Conservation (phyloP, 2,888 invertebrate species). For the Caenorhabditis sulstoni region DNA sequence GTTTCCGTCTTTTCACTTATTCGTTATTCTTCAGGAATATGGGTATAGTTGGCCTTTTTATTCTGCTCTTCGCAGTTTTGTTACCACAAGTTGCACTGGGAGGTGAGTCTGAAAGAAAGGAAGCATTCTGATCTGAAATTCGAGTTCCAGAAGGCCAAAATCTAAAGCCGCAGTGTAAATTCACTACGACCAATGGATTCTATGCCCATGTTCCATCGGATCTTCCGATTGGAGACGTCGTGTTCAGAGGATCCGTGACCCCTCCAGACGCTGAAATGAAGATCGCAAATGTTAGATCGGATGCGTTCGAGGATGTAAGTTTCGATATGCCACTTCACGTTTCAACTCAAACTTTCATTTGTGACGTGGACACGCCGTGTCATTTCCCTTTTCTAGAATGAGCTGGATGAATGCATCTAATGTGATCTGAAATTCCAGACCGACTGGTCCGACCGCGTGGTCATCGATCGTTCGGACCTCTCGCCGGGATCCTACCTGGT, state of each 20-base stretch:
- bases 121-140: background rate
- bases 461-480: constrained; percentile 30
- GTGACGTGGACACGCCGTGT: too few species aligned
- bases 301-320: constrained; percentile 61
- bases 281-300: constrained; percentile 72
- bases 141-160: background rate
- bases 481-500: constrained; percentile 39
- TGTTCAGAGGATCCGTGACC: constrained; percentile 73
- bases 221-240: constrained; percentile 61
- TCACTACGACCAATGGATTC: constrained; percentile 46
- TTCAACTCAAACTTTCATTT: too few species aligned
- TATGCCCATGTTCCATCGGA: constrained; percentile 50
- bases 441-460: constrained; percentile 54
- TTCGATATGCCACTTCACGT: too few species aligned
- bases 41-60: constrained; percentile 46
- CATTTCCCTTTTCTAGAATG: too few species aligned
- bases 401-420: constrained; percentile 1
- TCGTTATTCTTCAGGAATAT: constrained; percentile 17
- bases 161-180: constrained; percentile 43
- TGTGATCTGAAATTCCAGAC: constrained; percentile 33
- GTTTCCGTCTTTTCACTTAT: background rate
- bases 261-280: constrained; percentile 72
- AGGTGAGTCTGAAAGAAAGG: background rate
- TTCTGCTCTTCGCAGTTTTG: constrained; percentile 35
- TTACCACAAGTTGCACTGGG: background rate